Percentiles rank a stretch among this genome's conserved stretches.
These are phyloP conservation scores for Drosophila murphyi DNA, from an alignment of 1,140 invertebrate genomes.

Conservation along the genomic window DNA sequence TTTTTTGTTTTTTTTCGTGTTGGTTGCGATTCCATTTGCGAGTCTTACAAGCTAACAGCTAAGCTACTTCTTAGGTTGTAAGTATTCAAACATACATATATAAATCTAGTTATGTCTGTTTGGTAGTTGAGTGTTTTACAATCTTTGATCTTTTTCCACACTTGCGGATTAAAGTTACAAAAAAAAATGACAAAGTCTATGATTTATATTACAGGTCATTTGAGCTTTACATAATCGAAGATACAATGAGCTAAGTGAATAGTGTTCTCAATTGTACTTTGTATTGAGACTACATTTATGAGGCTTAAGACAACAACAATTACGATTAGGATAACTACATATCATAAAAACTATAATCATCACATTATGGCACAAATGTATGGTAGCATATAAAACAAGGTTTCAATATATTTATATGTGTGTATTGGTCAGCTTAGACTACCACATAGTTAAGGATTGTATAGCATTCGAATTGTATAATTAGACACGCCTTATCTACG, in stretches of 20 bases:
- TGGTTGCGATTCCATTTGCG: too few species aligned
- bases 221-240: too few species aligned
- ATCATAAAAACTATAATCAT: conserved; percentile 77
- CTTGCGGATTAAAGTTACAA: too few species aligned
- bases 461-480: conserved; percentile 12
- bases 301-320: conserved; percentile 58
- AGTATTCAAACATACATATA: too few species aligned
- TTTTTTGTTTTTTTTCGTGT: too few species aligned
- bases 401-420: conserved; percentile 14
- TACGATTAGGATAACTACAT: conserved; percentile 71
- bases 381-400: conserved; percentile 27
- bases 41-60: too few species aligned
- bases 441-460: conserved; percentile 23
- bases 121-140: too few species aligned
- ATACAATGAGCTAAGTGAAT: background rate
- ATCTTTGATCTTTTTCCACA: too few species aligned
- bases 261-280: conserved; percentile 8
- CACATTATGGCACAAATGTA: conserved; percentile 81
- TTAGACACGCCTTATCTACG: background rate
- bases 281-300: conserved; percentile 33
- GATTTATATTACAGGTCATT: too few species aligned
- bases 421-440: conserved; percentile 29
- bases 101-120: too few species aligned
- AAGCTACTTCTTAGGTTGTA: too few species aligned
- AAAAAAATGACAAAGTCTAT: too few species aligned